phyloP scores from a whole-genome alignment of 2,888 invertebrate species.

The Cosmia trapezina region DNA sequence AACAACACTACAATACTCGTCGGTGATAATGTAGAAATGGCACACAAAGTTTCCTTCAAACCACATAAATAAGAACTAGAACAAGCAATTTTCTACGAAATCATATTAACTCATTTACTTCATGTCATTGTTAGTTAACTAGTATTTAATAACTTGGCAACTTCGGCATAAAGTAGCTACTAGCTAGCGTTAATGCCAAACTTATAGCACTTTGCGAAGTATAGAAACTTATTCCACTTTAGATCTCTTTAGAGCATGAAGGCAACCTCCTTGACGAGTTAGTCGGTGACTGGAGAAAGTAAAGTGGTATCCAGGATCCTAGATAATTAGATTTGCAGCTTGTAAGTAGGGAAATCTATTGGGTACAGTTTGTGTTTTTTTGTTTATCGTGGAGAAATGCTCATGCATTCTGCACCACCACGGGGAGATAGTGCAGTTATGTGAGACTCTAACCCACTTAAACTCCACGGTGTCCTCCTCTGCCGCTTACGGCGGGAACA shows the following conservation, averaged over 20 bases:
- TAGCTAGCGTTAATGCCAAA: slow-evolving; percentile 42
- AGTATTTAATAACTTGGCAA: slow-evolving; percentile 58
- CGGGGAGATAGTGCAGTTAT: too few relatives aligned
- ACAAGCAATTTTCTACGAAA: slow-evolving; percentile 36
- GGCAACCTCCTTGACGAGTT: slow-evolving; percentile 15
- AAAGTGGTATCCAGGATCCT: background rate
- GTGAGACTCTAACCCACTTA: too few relatives aligned
- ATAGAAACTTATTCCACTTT: slow-evolving; percentile 39
- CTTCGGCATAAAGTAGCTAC: slow-evolving; percentile 43
- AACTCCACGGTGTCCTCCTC: too few relatives aligned
- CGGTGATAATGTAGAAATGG: background rate
- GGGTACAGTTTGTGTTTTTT: too few relatives aligned
- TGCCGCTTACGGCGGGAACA: too few relatives aligned
- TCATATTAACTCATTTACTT: slow-evolving; percentile 42
- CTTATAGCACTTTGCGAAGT: slow-evolving; percentile 42
- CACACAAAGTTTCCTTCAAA: background rate
- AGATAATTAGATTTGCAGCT: background rate
- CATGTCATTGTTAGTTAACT: slow-evolving; percentile 54
- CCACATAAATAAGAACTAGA: slow-evolving; percentile 8
- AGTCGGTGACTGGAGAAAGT: slow-evolving; percentile 5
- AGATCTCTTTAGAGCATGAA: slow-evolving; percentile 42
- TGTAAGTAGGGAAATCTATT: background rate
- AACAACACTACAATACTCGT: background rate
- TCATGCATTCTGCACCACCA: too few relatives aligned
- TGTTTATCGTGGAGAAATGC: too few relatives aligned